These are phyloP conservation scores for Cephus nigrinus DNA, from an alignment of 2,888 invertebrate species.

Conservation along the genomic window DNA sequence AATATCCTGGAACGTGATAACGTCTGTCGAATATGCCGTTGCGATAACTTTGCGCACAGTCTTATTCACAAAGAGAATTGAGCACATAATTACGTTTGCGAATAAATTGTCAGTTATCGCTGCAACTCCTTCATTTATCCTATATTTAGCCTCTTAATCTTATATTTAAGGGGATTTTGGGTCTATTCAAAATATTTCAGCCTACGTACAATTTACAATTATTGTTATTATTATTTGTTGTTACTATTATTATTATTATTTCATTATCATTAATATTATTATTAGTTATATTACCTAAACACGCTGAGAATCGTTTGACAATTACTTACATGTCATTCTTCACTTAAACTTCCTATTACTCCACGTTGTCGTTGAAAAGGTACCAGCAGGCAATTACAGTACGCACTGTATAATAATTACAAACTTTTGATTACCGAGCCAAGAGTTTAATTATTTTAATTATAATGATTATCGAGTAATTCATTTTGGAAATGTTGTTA, in stretches of 20 bases:
- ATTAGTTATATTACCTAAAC: not conserved
- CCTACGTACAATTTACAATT: not conserved
- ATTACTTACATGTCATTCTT: not conserved
- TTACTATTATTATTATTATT: not conserved
- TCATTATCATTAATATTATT: not conserved
- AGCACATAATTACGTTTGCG: not conserved
- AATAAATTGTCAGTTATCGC: not conserved
- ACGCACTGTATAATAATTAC: constrained; percentile 22
- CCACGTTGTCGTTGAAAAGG: constrained; percentile 29
- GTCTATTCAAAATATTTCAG: not conserved
- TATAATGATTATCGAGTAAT: constrained; percentile 16
- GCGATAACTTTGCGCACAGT: not conserved
- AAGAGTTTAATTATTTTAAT: constrained; percentile 21
- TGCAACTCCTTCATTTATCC: not conserved
- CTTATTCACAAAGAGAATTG: not conserved
- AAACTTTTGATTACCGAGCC: constrained; percentile 16
- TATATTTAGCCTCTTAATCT: not conserved
- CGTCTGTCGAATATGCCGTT: not conserved
- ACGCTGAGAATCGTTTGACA: not conserved
- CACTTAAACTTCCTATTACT: constrained; percentile 1
- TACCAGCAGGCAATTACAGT: constrained; percentile 29
- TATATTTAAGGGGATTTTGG: not conserved
- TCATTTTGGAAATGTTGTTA: constrained; percentile 11
- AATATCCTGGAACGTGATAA: not conserved
- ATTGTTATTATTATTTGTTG: not conserved